Evolutionary conservation across 2,113 vertebrate species (phyloP), one percentile per base, ranked within the genome.

Genomic region (Oncorhynchus mykiss): DNA sequence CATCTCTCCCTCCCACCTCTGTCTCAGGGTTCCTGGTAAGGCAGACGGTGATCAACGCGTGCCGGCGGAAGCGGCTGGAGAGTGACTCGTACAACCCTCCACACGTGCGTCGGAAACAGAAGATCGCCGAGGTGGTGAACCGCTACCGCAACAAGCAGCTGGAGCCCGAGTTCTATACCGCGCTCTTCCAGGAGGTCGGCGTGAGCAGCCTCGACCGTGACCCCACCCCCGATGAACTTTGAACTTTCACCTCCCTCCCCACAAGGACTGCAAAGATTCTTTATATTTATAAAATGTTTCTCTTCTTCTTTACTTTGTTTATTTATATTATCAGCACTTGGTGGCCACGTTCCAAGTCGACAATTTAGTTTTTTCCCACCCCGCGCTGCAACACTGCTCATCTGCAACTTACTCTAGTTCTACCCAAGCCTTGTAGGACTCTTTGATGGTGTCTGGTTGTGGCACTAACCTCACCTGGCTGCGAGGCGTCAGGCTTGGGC

Each of bases 161-260:
- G 87, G 96, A 97, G 88, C 96, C 95, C 0, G 95, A 96, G 76
- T 97, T 96, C 87, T 97, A 96, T 86, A 96, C 95, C 79, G 94
- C 95, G 0, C 95, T 97, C 85, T 97, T 97, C 91, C 94, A 96
- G 89, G 95, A 96, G 87, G 94, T 93, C 83, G 93, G 94, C 75
- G 92, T 94, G 80, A 92, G 91, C 77, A 95, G 90, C 91, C 95
- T 94, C 82, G 91, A 93, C 94, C 93, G 65, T 96, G 78, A 95
- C 86, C 48, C 39, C 18, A 22, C 59, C 14, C 4, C 13, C n/a
- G 22, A 18, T 79, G 18, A 22, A 51, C 25, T 45, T 45, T 45
- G 39, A 45, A 25, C 16, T 31, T 22, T 62, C 27, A 31, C 27
- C 7, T 16, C 66, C 14, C 31, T 25, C 83, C 71, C 39, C 69